Conservation (phyloP, 2,113 vertebrate genomes). For the Hippopotamus amphibius region DNA sequence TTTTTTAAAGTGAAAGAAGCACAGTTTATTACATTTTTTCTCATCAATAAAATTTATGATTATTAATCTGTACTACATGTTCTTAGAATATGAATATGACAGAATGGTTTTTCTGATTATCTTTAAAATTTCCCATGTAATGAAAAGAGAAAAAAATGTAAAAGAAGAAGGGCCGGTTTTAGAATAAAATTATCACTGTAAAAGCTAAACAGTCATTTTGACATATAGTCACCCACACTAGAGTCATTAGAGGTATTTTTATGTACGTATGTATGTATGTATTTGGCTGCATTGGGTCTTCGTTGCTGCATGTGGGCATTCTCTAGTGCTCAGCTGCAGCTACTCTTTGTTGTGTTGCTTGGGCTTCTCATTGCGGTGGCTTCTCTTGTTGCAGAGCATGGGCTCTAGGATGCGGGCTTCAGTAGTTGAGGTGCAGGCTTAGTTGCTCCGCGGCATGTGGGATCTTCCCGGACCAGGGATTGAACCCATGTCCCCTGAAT, state of each 20-base stretch:
- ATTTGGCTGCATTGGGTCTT: too few relatives aligned
- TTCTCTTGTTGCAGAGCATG: too few relatives aligned
- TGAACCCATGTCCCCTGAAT: too few relatives aligned
- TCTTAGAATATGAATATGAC: background rate
- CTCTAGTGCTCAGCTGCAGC: too few relatives aligned
- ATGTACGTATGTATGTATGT: too few relatives aligned
- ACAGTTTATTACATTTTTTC: background rate
- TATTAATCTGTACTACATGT: background rate
- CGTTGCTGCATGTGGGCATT: too few relatives aligned
- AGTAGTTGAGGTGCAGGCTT: too few relatives aligned
- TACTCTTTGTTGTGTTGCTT: too few relatives aligned
- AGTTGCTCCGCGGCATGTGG: too few relatives aligned
- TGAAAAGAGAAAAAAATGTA: background rate
- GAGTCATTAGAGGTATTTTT: background rate
- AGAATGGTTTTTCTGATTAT: slow-evolving; percentile 16
- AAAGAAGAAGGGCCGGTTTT: background rate
- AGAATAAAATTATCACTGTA: background rate
- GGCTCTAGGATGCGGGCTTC: too few relatives aligned
- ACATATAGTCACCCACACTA: background rate
- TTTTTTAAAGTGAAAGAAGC: slow-evolving; percentile 21
- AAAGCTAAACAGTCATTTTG: background rate
- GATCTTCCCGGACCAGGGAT: too few relatives aligned
- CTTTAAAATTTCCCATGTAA: slow-evolving; percentile 25
- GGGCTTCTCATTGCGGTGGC: too few relatives aligned
- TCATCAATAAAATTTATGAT: background rate